Evolutionary conservation across 2,113 vertebrate species (phyloP), one percentile per base, ranked within the genome.

Genomic region (Rhinolophus ferrumequinum): DNA sequence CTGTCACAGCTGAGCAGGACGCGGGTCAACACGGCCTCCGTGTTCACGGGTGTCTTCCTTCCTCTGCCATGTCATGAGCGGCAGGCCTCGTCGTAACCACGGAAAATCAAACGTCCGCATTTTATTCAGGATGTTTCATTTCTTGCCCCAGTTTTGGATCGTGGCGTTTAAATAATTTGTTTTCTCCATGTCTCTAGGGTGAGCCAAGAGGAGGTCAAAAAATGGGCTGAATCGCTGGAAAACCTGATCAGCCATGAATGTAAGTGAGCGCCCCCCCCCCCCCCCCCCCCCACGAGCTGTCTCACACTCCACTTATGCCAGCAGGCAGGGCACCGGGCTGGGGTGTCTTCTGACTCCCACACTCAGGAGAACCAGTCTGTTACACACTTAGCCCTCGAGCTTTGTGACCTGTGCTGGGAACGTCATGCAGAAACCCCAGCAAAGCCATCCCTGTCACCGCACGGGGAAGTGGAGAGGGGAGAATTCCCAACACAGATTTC

Each of bases 161-260:
- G 1, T 35, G 54, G 21, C 41, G 62, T 76, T 94, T 35, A 86
- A 15, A 84, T 54, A 76, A 33, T 96, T 86, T 30, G 81, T 26
- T 96, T 41, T 70, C 62, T 94, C 88, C 97, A 70, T 88, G 30
- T 95, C 80, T 95, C n/a, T 41, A 99, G 99, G 96, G 93, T 98
- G 66, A 98, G 98, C 58, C 98, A 98, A 80, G 98, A 99, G 24
- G 99, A 99, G 97, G 98, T 99, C 80, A 98, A 98, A 89, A 99
- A 99, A 97, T 99, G 99, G 99, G 99, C 99, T 95, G 98, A 99
- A 92, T 99, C 99, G 5, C 98, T 99, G 98, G 99, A 98, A 98
- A 98, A 99, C 66, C 93, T 99, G 94, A 98, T 99, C 82, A 99
- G 95, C 94, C 99, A 99, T 94, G 98, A 99, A 77, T 98, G 99